Base-by-base conservation (phyloP, 2,888 invertebrate species). In the Brenthis daphne region DNA sequence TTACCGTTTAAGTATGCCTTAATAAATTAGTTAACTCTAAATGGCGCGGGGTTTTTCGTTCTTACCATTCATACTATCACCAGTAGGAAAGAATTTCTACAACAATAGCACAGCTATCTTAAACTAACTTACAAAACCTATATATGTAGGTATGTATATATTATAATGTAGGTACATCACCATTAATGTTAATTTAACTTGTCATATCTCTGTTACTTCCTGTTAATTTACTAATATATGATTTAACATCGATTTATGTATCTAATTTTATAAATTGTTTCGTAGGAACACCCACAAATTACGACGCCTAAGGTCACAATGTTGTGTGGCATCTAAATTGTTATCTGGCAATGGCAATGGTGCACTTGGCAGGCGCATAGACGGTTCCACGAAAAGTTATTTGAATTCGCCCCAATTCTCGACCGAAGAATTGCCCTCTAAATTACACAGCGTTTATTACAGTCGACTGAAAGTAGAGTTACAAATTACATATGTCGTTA, bases 331-430 rank as follows among this genome's bases (percentile, higher is more conserved):
- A 81, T 80, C 75, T 81, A 81, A 82, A 83, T 80, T 80, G 58
- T 80, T 82, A 82, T 81, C 81, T 90, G 90, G 89, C 91, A 92
- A 87, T 90, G 90, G 86, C 90, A 90, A 82, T 90, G 87, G 81
- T 82, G 78, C 84, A 82, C 79, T 91, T 91, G 91, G 90, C 90
- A 90, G 72, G 80, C 77, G 74, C 77, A 71, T 81, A 76, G 73
- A 72, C 79, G 73, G 77, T 90, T 91, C 92, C 82, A 77, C 82
- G 92, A 92, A 92, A 88, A 85, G 89, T 89, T 89, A 90, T 91
- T 92, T 90, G 90, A 89, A 90, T 86, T 78, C 86, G 91, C 76
- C 88, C 90, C 85, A 89, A 80, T 85, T 89, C 82, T 82, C 80
- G 76, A 78, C 78, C 79, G 82, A 84, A 85, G 84, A 84, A 84